Percentiles rank a stretch among this genome's conserved stretches.
Evolutionary conservation across 2,888 invertebrate genomes (phyloP).

Genomic region (Heliconius sara): DNA sequence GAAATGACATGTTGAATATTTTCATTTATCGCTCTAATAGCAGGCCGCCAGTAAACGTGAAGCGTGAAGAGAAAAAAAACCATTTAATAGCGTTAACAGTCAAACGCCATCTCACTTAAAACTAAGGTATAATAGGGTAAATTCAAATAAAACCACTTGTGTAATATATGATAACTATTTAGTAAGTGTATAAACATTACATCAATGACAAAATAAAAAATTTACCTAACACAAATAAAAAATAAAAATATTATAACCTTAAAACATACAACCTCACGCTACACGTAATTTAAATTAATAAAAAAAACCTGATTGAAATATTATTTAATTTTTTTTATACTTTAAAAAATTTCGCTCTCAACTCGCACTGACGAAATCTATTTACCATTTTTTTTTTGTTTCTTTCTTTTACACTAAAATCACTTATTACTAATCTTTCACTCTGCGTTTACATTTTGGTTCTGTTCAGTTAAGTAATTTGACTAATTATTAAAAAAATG

Average conservation of each 20-base stretch:
- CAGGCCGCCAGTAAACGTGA: background rate
- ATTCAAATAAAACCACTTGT: constrained; percentile 72
- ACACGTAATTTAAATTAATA: constrained; percentile 68
- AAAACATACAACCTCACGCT: constrained; percentile 82
- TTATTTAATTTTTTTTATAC: constrained; percentile 46
- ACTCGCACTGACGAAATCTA: constrained; percentile 45
- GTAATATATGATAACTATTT: constrained; percentile 84
- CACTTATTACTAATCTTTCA: constrained; percentile 58
- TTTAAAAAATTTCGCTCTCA: constrained; percentile 49
- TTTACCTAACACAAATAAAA: constrained; percentile 74
- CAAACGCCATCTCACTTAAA: background rate
- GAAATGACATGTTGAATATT: no score
- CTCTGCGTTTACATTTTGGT: constrained; percentile 71
- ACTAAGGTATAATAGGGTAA: background rate
- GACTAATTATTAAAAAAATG: constrained; percentile 17
- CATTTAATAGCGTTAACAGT: background rate
- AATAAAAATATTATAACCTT: constrained; percentile 65
- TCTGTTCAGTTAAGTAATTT: constrained; percentile 67
- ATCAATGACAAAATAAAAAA: constrained; percentile 81
- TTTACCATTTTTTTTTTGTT: constrained; percentile 54
- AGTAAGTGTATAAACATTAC: constrained; percentile 84
- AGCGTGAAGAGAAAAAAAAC: no score
- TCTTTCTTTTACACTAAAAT: constrained; percentile 62
- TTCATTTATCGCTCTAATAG: no score
- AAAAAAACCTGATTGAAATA: constrained; percentile 56